Evolutionary conservation across 2,888 invertebrate species (phyloP).

Genomic region (Sclerodermus sp.): DNA sequence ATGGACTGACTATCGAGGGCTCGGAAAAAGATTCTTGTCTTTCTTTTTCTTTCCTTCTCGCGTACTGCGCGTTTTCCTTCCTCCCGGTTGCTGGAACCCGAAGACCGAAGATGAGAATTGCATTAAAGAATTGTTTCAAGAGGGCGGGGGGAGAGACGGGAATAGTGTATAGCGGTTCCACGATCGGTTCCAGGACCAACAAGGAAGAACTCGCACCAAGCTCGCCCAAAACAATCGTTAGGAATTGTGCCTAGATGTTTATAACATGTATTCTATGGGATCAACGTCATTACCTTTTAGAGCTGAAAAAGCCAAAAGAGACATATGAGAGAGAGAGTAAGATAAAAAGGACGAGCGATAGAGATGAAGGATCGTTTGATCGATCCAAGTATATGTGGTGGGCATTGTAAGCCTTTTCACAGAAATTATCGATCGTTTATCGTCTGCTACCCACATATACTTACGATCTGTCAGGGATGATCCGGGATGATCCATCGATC

Average conservation of each 20-base stretch:
- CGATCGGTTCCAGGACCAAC: too few relatives aligned
- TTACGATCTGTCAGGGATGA: constrained; percentile 16
- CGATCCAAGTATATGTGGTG: constrained; percentile 2
- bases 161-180: too few relatives aligned
- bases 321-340: constrained; percentile 4
- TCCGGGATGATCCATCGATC: constrained; percentile 8
- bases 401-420: too few relatives aligned
- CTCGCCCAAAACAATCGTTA: constrained; percentile 50
- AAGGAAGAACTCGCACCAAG: constrained; percentile 35
- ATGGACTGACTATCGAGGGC: constrained; percentile 27
- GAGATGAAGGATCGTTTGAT: constrained; percentile 6
- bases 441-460: constrained; percentile 1
- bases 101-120: too few relatives aligned
- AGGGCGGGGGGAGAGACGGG: too few relatives aligned
- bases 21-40: constrained; percentile 4
- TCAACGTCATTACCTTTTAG: constrained; percentile 48
- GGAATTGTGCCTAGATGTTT: constrained; percentile 53
- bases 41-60: background rate
- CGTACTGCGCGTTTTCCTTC: too few relatives aligned
- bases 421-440: background rate
- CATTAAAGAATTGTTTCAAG: too few relatives aligned
- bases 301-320: constrained; percentile 17
- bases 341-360: constrained; percentile 14
- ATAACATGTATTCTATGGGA: constrained; percentile 50
- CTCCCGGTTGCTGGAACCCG: too few relatives aligned